These are phyloP conservation scores for Axinella damicornis DNA, from an alignment of 37 sponge, comb jelly and placozoan species.

Conservation along the genomic window DNA sequence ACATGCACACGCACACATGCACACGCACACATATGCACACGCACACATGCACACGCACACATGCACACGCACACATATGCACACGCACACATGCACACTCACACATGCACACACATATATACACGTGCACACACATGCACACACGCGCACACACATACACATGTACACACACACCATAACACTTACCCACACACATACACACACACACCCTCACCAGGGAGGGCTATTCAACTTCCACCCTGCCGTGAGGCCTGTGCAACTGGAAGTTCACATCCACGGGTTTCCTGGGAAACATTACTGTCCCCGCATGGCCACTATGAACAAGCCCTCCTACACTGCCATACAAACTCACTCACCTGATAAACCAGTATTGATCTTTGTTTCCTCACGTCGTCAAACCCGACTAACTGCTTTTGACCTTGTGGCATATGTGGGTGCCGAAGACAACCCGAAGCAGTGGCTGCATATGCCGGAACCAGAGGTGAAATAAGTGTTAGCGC, in stretches of 20 bases:
- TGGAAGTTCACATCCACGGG: constrained; percentile 96
- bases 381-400: constrained; percentile 98
- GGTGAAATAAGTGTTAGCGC: constrained; percentile 45
- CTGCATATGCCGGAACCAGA: constrained; percentile 88
- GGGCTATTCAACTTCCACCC: constrained; percentile 99
- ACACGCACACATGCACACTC: too few relatives aligned
- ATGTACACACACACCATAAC: too few relatives aligned
- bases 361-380: constrained; percentile 96
- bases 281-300: constrained; percentile 99
- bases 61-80: too few relatives aligned
- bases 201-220: constrained; percentile 30
- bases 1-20: too few relatives aligned
- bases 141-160: too few relatives aligned
- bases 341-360: constrained; percentile 91
- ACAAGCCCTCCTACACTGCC: constrained; percentile 95
- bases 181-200: neutral
- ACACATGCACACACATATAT: too few relatives aligned
- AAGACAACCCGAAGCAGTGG: constrained; percentile 95
- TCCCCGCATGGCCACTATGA: constrained; percentile 99
- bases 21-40: too few relatives aligned
- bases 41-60: too few relatives aligned
- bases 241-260: constrained; percentile 97
- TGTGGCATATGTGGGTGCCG: constrained; percentile 81
- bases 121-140: too few relatives aligned
- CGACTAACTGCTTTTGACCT: constrained; percentile 96